Percentiles rank a stretch among this genome's conserved stretches.
These are phyloP conservation scores for Caenorhabditis sp. DNA, from an alignment of 2,888 invertebrate genomes.

Conservation along the genomic window DNA sequence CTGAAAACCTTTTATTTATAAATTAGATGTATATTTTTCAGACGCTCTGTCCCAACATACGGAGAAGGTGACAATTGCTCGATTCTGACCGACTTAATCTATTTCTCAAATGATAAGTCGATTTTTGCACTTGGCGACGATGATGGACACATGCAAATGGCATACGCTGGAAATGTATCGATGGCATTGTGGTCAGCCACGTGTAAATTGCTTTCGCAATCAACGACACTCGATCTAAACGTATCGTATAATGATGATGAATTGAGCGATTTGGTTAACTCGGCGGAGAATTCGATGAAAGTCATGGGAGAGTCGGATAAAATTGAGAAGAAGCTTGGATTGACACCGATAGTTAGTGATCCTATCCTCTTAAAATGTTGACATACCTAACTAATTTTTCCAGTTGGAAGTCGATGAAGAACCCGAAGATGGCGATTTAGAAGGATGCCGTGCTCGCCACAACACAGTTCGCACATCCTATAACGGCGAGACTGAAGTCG, in stretches of 20 bases:
- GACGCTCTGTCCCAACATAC: slow-evolving; percentile 45
- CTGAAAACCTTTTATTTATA: no score
- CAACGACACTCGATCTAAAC: slow-evolving; percentile 25
- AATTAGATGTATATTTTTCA: slow-evolving; percentile 18
- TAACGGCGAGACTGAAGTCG: slow-evolving; percentile 13
- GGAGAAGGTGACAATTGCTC: slow-evolving; percentile 53
- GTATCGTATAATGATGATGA: slow-evolving; percentile 20
- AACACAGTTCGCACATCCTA: slow-evolving; percentile 31
- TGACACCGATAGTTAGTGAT: background rate
- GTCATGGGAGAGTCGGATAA: background rate
- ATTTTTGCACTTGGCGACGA: slow-evolving; percentile 57
- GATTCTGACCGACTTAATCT: slow-evolving; percentile 52
- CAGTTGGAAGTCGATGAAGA: slow-evolving; percentile 23
- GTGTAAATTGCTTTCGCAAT: slow-evolving; percentile 27
- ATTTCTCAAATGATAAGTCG: slow-evolving; percentile 35
- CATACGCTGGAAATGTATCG: slow-evolving; percentile 62
- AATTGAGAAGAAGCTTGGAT: background rate
- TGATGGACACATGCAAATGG: slow-evolving; percentile 63
- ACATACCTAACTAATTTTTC: background rate
- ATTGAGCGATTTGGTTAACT: slow-evolving; percentile 16
- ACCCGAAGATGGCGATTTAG: slow-evolving; percentile 7
- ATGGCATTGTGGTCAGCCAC: slow-evolving; percentile 46
- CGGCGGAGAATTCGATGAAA: slow-evolving; percentile 19
- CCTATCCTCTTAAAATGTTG: background rate
- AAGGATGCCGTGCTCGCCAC: slow-evolving; percentile 30